Evolutionary conservation across 2,797 vertebrate species (phyloP).

Genomic region (Micromesistius poutassou): DNA sequence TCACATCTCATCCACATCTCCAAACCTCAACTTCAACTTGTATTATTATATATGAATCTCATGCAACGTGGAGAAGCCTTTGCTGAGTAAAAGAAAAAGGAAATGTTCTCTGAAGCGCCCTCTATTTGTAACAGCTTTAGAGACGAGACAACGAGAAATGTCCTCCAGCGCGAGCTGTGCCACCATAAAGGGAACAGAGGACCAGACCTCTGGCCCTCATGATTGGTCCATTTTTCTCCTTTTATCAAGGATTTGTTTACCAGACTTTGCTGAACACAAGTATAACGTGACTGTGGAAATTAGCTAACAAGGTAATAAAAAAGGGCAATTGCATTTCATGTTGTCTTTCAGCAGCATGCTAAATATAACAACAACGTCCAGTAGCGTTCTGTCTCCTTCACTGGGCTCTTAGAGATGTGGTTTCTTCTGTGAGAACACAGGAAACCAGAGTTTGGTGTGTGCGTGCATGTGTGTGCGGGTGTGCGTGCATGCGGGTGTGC

Average conservation of each 20-base stretch:
- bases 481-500: conserved; percentile 37
- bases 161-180: background rate
- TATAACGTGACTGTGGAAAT: background rate
- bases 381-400: conserved; percentile 29
- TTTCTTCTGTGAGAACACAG: conserved; percentile 44
- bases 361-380: conserved; percentile 36
- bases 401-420: conserved; percentile 25
- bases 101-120: conserved; percentile 9
- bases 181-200: background rate
- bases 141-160: background rate
- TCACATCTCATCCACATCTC: background rate
- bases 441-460: conserved; percentile 58
- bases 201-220: too few species aligned
- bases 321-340: background rate
- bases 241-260: background rate
- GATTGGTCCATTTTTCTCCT: too few species aligned
- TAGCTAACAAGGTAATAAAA: background rate
- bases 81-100: conserved; percentile 9
- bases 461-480: conserved; percentile 19
- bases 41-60: background rate
- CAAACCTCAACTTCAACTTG: background rate
- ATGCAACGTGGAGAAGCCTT: background rate
- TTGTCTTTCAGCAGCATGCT: conserved; percentile 30
- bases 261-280: background rate
- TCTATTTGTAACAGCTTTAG: background rate